phyloP scores from a whole-genome alignment of 2,797 vertebrate species.

The Rhadinocentrus ornatus region DNA sequence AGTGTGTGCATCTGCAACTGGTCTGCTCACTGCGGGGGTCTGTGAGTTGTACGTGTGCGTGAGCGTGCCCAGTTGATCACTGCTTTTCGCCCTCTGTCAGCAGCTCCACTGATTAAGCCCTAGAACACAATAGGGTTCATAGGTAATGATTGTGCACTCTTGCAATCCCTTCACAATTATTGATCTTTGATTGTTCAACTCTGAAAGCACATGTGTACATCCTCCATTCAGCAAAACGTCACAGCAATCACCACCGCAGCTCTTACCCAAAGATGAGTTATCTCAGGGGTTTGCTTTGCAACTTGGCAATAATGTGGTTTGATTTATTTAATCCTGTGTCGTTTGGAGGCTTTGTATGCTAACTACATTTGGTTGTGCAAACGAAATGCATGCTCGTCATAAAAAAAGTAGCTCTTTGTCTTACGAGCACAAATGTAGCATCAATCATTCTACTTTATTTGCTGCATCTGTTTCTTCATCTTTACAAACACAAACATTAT shows the following conservation, averaged over 20 bases:
- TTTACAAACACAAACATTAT: constrained; percentile 68
- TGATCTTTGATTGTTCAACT: constrained; percentile 84
- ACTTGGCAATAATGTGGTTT: constrained; percentile 32
- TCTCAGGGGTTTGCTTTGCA: constrained; percentile 46
- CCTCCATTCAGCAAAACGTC: constrained; percentile 68
- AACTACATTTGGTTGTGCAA: constrained; percentile 14
- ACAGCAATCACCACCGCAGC: constrained; percentile 45
- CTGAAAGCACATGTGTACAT: constrained; percentile 77
- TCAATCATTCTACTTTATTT: constrained; percentile 27
- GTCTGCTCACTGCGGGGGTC: constrained; percentile 64
- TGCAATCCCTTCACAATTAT: constrained; percentile 86
- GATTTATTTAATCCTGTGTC: constrained; percentile 31
- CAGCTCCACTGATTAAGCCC: constrained; percentile 82
- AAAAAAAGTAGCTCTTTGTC: constrained; percentile 55
- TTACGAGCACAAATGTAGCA: constrained; percentile 21
- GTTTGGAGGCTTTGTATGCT: constrained; percentile 45
- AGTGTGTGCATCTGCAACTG: constrained; percentile 41
- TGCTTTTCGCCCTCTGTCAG: constrained; percentile 74
- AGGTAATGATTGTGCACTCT: constrained; percentile 86
- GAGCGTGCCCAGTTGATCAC: constrained; percentile 65
- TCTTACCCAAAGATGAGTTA: constrained; percentile 56
- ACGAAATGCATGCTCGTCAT: neutral
- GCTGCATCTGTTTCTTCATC: constrained; percentile 49
- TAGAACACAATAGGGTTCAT: constrained; percentile 83
- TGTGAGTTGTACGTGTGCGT: constrained; percentile 71